Evolutionary conservation across 1,140 invertebrate species (phyloP).

Genomic region (Acyrthosiphon pisum): DNA sequence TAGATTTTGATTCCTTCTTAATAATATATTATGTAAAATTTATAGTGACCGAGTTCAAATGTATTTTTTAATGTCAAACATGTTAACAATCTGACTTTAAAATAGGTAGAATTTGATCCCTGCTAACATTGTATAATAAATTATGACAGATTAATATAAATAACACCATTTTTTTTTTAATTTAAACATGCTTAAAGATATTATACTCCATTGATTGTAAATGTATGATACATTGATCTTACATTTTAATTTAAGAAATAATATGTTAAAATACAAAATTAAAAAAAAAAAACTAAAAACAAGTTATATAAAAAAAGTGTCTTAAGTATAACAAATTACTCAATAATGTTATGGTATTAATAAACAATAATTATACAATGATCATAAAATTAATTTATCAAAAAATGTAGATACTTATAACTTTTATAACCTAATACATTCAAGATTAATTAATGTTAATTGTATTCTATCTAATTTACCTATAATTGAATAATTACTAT

Average conservation of each 20-base stretch:
- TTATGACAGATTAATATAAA: background rate
- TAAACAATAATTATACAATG: conserved; percentile 34
- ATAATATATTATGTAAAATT: too few relatives aligned
- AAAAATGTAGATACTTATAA: conserved; percentile 30
- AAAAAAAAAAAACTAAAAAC: conserved; percentile 43
- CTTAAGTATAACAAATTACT: conserved; percentile 36
- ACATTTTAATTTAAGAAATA: conserved; percentile 3
- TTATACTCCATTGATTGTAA: background rate
- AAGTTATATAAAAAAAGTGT: conserved; percentile 45
- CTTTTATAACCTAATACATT: background rate
- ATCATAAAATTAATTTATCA: conserved; percentile 31
- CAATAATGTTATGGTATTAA: conserved; percentile 48
- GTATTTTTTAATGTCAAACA: too few relatives aligned
- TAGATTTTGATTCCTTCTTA: too few relatives aligned
- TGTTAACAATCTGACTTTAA: too few relatives aligned
- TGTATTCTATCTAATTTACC: background rate
- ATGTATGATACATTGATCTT: background rate
- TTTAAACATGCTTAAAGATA: conserved; percentile 40
- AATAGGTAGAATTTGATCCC: background rate
- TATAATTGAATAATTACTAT: conserved; percentile 26
- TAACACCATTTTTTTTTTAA: conserved; percentile 17
- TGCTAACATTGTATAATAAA: background rate
- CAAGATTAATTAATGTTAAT: background rate
- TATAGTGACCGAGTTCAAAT: too few relatives aligned
- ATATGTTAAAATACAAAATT: conserved; percentile 48